Conservation (phyloP, 2,113 vertebrate species). For the Steatornis caripensis region DNA sequence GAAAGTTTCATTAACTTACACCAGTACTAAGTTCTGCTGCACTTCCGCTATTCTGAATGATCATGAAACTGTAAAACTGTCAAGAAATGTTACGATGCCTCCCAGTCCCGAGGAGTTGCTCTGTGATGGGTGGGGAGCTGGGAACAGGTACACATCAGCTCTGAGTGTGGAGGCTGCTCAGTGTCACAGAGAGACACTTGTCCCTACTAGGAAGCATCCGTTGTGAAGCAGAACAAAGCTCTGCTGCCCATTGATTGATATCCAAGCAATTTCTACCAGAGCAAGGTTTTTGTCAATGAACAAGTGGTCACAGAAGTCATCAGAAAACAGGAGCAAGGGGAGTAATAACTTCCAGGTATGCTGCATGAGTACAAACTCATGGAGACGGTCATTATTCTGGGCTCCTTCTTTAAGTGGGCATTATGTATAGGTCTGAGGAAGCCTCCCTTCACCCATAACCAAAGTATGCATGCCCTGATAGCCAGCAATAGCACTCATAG, state of each 20-base stretch:
- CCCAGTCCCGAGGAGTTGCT: neutral
- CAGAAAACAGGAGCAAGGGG: neutral
- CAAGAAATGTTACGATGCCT: neutral
- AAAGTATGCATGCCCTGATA: rapidly evolving
- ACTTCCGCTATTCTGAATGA: neutral
- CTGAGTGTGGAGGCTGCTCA: rapidly evolving
- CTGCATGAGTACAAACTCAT: rapidly evolving
- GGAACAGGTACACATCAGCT: rapidly evolving
- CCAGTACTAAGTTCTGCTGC: neutral
- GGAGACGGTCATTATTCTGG: neutral
- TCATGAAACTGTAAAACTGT: neutral
- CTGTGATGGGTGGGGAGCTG: rapidly evolving
- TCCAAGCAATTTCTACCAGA: neutral
- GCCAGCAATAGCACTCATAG: rapidly evolving
- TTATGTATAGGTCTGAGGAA: neutral
- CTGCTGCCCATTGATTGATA: neutral
- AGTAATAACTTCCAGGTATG: neutral
- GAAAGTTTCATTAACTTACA: neutral
- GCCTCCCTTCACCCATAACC: neutral
- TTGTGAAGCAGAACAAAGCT: rapidly evolving
- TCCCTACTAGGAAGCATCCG: too few species aligned
- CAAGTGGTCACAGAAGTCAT: neutral
- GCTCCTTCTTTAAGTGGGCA: rapidly evolving
- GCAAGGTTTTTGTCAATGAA: neutral
- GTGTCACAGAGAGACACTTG: neutral